Conservation (phyloP, 1,140 invertebrate genomes). For the Scylla paramamosain region DNA sequence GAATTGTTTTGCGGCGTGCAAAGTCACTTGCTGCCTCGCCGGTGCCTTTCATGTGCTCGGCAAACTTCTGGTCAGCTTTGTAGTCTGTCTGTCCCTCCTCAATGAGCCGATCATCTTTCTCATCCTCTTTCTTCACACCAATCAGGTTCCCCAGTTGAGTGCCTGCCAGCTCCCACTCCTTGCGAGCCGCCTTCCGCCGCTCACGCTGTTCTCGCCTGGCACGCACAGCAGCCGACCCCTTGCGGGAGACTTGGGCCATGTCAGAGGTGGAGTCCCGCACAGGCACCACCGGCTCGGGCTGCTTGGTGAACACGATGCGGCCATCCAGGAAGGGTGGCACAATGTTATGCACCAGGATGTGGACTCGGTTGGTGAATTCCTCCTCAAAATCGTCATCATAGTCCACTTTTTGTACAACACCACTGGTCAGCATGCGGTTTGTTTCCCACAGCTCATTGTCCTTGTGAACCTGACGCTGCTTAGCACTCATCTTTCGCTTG, state of each 20-base stretch:
- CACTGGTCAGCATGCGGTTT: conserved; percentile 98
- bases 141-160: conserved; percentile 98
- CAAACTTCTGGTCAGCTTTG: conserved; percentile 96
- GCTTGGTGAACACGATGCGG: conserved; percentile 99
- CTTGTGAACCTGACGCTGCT: conserved; percentile 95
- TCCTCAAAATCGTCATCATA: conserved; percentile 96
- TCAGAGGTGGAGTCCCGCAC: conserved; percentile 97
- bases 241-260: conserved; percentile 98
- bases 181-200: conserved; percentile 96
- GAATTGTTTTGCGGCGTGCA: conserved; percentile 91
- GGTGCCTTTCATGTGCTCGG: conserved; percentile 91
- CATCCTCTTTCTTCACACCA: conserved; percentile 93
- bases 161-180: conserved; percentile 99
- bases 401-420: conserved; percentile 94
- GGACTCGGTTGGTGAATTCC: conserved; percentile 94
- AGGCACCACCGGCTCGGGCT: conserved; percentile 97
- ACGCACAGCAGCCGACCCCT: conserved; percentile 95
- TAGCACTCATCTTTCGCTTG: conserved; percentile 95
- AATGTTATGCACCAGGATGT: conserved; percentile 98
- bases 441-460: conserved; percentile 99
- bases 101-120: conserved; percentile 83
- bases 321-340: conserved; percentile 99
- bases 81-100: conserved; percentile 87
- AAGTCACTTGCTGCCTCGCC: conserved; percentile 91
- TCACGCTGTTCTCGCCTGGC: conserved; percentile 98